Evolutionary conservation across 2,113 vertebrate genomes (phyloP), one percentile per base, ranked within the genome.

Genomic region (Microtus oregoni): DNA sequence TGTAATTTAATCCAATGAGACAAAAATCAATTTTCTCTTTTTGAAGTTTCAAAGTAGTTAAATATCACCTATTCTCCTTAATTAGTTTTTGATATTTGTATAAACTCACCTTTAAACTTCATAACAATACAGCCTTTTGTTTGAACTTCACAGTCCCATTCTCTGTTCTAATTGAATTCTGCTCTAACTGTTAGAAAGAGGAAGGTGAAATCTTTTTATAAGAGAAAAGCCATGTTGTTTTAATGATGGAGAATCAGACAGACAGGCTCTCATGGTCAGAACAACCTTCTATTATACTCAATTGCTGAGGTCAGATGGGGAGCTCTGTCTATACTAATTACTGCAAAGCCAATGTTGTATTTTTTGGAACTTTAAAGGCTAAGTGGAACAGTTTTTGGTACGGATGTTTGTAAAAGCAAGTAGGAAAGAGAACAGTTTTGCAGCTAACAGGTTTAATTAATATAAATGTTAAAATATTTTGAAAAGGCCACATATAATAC

Each of bases 1-100:
- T 97, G 92, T 98, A 98, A 98, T 98, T 98, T 98, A 98, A 98
- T 98, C 97, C 96, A 97, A 94, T 90, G 97, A 94, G 97, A 98
- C 94, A 98, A 95, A 98, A 98, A 98, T 98, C 78, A 98, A 96
- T 98, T 98, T 98, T 98, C 91, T 90, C 97, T 96, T 95, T 97
- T 90, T 87, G 32, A 97, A 96, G 92, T 97, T 95, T 94, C 73
- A 91, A 95, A 95, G 87, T 97, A 97, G 96, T 97, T 97, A 98
- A 98, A 98, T 98, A 98, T 98, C 98, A 98, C 96, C 97, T 86
- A 92, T 95, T 97, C 93, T 98, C 92, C 95, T 98, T 98, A 98
- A 98, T 98, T 98, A 98, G 94, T 98, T 98, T 98, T 97, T 98
- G 94, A 97, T 98, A 98, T 98, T 98, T 98, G 88, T 97, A 97